phyloP scores from a whole-genome alignment of 2,888 invertebrate genomes.

The Parnassius apollo region DNA sequence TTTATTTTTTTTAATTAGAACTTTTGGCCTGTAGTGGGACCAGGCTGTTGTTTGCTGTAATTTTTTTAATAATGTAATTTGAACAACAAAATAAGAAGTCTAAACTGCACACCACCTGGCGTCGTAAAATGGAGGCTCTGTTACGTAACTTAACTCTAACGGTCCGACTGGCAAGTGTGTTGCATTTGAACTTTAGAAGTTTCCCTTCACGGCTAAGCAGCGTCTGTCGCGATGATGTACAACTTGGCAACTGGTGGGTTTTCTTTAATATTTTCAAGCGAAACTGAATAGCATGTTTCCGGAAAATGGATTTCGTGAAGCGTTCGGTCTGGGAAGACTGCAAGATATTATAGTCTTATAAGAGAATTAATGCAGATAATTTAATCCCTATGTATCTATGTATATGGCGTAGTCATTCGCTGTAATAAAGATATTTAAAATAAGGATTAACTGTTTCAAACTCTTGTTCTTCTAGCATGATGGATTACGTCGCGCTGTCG shows the following conservation, averaged over 20 bases:
- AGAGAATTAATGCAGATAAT: no score
- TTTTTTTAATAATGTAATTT: background rate
- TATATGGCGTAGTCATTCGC: no score
- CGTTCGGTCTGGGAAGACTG: background rate
- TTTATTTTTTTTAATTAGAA: no score
- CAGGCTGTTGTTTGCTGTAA: background rate
- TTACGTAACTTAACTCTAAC: background rate
- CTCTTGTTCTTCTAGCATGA: background rate
- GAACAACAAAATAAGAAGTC: background rate
- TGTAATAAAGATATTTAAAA: no score
- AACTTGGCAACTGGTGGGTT: slow-evolving; percentile 5
- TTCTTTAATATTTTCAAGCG: slow-evolving; percentile 7
- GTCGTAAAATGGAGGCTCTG: background rate
- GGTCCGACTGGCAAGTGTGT: slow-evolving; percentile 7
- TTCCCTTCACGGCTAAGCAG: background rate
- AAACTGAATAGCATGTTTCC: background rate
- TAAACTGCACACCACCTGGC: background rate
- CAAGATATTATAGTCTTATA: background rate
- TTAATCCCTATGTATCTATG: no score
- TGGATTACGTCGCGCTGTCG: background rate
- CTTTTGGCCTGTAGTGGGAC: no score
- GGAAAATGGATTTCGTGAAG: background rate
- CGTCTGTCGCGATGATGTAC: slow-evolving; percentile 6
- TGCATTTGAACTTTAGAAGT: slow-evolving; percentile 14
- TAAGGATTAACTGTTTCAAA: background rate